phyloP scores from a whole-genome alignment of 2,888 invertebrate genomes.

The Coleophora deauratella region DNA sequence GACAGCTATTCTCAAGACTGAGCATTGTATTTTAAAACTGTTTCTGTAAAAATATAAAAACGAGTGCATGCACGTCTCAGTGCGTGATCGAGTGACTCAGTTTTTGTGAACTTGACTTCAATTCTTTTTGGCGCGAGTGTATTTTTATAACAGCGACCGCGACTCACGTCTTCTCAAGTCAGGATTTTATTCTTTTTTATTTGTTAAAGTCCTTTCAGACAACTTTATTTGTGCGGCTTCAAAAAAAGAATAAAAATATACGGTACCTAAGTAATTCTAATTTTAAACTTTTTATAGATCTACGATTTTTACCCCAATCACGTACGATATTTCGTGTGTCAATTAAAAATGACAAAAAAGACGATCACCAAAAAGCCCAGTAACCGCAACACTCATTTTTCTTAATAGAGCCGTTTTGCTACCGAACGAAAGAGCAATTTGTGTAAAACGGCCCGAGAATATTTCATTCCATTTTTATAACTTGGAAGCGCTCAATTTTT shows the following conservation, averaged over 20 bases:
- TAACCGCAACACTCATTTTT: slow-evolving; percentile 33
- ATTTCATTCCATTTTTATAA: slow-evolving; percentile 49
- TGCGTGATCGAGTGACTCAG: slow-evolving; percentile 5
- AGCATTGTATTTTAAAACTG: no score
- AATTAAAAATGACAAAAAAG: slow-evolving; percentile 16
- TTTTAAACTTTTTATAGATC: neutral
- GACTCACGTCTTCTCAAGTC: neutral
- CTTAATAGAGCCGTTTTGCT: slow-evolving; percentile 51
- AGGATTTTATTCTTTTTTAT: no score
- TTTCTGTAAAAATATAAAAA: neutral
- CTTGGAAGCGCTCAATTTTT: slow-evolving; percentile 48
- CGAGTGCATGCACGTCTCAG: neutral
- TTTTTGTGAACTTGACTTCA: slow-evolving; percentile 12
- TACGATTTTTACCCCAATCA: neutral
- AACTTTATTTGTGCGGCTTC: no score
- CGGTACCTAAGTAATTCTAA: neutral
- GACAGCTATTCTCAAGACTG: no score
- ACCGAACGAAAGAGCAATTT: slow-evolving; percentile 40
- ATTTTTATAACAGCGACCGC: slow-evolving; percentile 7
- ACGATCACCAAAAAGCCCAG: slow-evolving; percentile 19
- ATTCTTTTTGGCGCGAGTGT: slow-evolving; percentile 8
- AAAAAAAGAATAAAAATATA: no score
- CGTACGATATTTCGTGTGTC: neutral
- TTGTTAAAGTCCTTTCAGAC: no score
- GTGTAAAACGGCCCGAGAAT: slow-evolving; percentile 43